These are phyloP conservation scores for Ursus arctos DNA, from an alignment of 2,113 vertebrate species.

Conservation along the genomic window DNA sequence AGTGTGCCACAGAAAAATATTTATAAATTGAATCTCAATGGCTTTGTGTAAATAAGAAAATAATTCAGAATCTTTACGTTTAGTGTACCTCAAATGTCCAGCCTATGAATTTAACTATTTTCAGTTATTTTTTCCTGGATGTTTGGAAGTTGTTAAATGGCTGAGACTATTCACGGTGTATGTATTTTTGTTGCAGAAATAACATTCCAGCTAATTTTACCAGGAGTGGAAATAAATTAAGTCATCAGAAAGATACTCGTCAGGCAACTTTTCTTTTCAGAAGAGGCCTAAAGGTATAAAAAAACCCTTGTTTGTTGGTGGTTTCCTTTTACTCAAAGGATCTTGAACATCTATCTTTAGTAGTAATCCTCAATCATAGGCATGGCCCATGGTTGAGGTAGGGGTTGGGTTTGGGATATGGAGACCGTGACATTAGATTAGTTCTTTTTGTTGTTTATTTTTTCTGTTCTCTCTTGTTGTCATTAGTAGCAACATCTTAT, in stretches of 20 bases:
- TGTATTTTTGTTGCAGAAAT: constrained; percentile 86
- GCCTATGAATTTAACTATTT: constrained; percentile 49
- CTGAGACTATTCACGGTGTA: neutral
- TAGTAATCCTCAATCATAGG: neutral
- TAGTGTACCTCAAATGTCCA: neutral
- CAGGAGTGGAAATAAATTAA: constrained; percentile 89
- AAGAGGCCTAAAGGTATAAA: constrained; percentile 95
- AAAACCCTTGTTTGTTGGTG: constrained; percentile 19
- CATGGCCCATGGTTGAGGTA: neutral
- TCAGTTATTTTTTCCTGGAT: constrained; percentile 55
- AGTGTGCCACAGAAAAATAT: neutral
- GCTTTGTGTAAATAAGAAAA: constrained; percentile 36
- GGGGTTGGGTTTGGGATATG: constrained; percentile 11
- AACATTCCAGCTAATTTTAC: constrained; percentile 85
- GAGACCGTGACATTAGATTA: constrained; percentile 3
- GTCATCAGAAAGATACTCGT: constrained; percentile 93
- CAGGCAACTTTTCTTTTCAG: constrained; percentile 97
- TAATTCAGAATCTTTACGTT: constrained; percentile 39
- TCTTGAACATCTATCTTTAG: neutral
- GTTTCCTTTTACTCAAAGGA: constrained; percentile 37
- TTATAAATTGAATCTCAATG: constrained; percentile 24
- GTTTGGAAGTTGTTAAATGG: constrained; percentile 56
- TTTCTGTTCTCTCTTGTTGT: neutral
- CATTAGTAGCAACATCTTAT: neutral
- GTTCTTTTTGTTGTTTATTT: neutral